These are phyloP conservation scores for Schizothorax lantsangensis DNA, from an alignment of 2,797 vertebrate genomes.

Conservation along the genomic window DNA sequence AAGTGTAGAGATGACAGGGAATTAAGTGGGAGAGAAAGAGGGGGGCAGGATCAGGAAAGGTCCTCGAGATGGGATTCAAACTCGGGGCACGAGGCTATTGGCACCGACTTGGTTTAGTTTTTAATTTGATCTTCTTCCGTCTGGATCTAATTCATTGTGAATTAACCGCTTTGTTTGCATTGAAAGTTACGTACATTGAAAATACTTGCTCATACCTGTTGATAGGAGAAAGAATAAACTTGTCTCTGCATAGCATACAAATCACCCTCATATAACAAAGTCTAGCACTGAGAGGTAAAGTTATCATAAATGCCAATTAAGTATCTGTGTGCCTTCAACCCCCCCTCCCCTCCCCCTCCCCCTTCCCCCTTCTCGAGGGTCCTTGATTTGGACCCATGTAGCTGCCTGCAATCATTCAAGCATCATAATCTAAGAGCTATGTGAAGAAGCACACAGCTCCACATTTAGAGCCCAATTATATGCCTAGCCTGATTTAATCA, in stretches of 20 bases:
- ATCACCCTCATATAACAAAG: conserved; percentile 1
- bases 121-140: no score
- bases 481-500: not conserved
- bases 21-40: no score
- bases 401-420: not conserved
- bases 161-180: not conserved
- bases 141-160: no score
- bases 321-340: not conserved
- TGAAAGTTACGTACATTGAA: not conserved
- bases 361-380: not conserved
- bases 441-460: not conserved
- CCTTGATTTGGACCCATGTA: conserved; percentile 14
- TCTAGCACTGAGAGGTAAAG: not conserved
- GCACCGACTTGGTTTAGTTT: no score
- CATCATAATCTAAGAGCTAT: not conserved
- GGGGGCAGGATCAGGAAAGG: no score
- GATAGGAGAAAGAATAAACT: not conserved
- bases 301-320: conserved; percentile 15
- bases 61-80: no score
- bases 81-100: no score
- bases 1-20: no score
- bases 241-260: not conserved
- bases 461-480: conserved; percentile 18
- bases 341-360: not conserved
- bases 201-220: not conserved